Evolutionary conservation across 2,888 invertebrate genomes (phyloP).

Genomic region (Ctenicera cuprea): DNA sequence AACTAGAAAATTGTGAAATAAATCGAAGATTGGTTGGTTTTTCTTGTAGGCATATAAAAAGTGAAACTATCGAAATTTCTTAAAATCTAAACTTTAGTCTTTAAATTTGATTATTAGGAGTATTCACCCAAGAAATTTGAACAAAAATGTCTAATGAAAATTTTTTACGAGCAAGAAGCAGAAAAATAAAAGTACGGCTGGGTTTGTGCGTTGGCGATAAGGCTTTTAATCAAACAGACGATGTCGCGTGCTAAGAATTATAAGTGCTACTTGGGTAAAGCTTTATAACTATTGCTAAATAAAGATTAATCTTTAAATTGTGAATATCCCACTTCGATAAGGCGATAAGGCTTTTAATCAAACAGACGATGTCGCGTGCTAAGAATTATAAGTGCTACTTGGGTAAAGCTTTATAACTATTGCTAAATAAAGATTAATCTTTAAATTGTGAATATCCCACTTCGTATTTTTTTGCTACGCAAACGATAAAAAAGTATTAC

Average conservation of each 20-base stretch:
- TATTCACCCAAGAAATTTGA: neutral
- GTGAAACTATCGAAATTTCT: neutral
- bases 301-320: neutral
- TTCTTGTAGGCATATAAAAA: no score
- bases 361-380: neutral
- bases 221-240: slow-evolving; percentile 1
- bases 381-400: neutral
- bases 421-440: neutral
- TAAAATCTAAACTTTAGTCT: neutral
- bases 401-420: neutral
- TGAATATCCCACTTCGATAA: no score
- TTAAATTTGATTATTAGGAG: neutral
- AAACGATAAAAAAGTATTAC: no score
- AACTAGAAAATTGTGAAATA: no score
- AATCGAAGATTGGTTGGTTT: no score
- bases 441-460: no score
- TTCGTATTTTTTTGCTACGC: no score
- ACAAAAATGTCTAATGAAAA: neutral
- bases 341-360: slow-evolving; percentile 10
- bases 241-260: neutral
- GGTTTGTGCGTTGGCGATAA: neutral
- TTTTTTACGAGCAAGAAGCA: neutral
- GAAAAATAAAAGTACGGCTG: neutral
- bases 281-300: neutral
- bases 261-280: neutral